Evolutionary conservation across 1,140 invertebrate genomes (phyloP), one percentile per base, ranked within the genome.

Genomic region (Plectus sambesii): DNA sequence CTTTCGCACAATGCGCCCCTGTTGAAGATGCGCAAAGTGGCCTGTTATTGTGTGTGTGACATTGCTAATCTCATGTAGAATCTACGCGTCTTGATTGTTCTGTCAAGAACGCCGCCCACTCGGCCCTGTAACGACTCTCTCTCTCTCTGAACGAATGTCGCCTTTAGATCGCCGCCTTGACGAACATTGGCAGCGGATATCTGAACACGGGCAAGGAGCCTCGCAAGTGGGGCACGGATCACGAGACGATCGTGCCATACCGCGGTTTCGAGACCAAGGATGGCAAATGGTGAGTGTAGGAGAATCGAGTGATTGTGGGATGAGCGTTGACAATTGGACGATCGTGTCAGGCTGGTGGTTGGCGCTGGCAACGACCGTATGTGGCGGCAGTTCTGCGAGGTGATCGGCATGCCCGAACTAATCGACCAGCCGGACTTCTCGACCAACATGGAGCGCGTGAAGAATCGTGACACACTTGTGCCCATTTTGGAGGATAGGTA

Each of bases 191-290:
- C 0, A 83, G 81, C 1, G 92, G 87, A 74, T 94, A 85, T 69
- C 70, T 97, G 15, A 97, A 94, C 73, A 81, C 78, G 49, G 80
- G 80, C 3, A 45, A 63, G 33, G 83, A 88, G 62, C 81, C 81
- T 0, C 72, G 74, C 35, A 73, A 83, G 42, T 82, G 82, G 77
- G 89, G 92, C 2, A 93, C 87, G 0, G 84, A 83, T 3, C 89
- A 96, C 72, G 83, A 82, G 42, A 92, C 85, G 66, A 83, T 97
- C 56, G 89, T 96, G 0, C 90, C 90, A 0, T 96, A 96, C 66
- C 81, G 93, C 76, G 73, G 72, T n/a, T 63, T 63, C 43, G 51
- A 53, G 33, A 54, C 46, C n/a, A 55, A 46, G 15, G 53, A 51
- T 29, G 38, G 41, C 5, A 24, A 61, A 6, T 51, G 49, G 42